Conservation (phyloP, 2,797 vertebrate species). For the Gobio occitaniae region DNA sequence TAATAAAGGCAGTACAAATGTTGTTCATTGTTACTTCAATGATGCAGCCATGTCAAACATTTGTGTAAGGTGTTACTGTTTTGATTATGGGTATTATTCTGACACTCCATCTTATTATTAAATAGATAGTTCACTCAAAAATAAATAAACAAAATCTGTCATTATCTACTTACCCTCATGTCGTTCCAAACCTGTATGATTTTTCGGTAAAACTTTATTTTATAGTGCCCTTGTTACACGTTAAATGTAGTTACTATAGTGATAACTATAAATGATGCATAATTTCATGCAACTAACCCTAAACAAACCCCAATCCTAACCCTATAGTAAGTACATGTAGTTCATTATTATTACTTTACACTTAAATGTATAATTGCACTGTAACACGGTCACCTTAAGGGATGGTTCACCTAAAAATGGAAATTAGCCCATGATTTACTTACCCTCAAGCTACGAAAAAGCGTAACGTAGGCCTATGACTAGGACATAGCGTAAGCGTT, state of each 20-base stretch:
- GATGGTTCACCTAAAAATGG: too few species aligned
- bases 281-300: not conserved
- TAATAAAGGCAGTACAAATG: not conserved
- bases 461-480: too few species aligned
- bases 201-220: not conserved
- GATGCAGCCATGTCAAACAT: not conserved
- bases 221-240: not conserved
- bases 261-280: not conserved
- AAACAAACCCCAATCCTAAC: not conserved
- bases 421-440: too few species aligned
- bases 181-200: not conserved
- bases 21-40: slow-evolving; percentile 1
- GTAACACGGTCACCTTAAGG: not conserved
- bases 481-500: too few species aligned
- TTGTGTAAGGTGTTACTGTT: slow-evolving; percentile 2
- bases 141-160: not conserved
- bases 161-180: slow-evolving; percentile 1
- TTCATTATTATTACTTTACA: not conserved
- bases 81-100: not conserved
- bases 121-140: slow-evolving; percentile 8
- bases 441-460: too few species aligned
- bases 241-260: not conserved
- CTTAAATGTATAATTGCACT: not conserved
- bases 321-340: not conserved
- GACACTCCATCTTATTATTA: slow-evolving; percentile 3